Percentiles rank a stretch among this genome's conserved stretches.
These are phyloP conservation scores for Axis porcinus DNA, from an alignment of 2,113 vertebrate species.

Conservation along the genomic window DNA sequence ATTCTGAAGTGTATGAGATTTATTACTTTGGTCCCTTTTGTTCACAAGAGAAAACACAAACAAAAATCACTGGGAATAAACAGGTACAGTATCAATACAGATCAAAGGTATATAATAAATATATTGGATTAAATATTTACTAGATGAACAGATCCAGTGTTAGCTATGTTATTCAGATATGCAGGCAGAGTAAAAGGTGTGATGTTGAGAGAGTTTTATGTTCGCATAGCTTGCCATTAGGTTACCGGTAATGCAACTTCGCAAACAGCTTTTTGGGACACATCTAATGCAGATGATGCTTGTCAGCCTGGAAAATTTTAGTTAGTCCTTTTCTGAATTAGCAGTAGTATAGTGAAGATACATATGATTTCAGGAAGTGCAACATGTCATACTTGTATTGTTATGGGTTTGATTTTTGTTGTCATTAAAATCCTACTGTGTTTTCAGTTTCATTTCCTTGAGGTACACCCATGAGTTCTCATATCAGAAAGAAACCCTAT, in stretches of 20 bases:
- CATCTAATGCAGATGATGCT: not conserved
- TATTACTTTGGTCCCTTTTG: not conserved
- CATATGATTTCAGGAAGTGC: not conserved
- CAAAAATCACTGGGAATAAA: not conserved
- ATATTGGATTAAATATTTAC: not conserved
- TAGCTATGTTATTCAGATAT: not conserved
- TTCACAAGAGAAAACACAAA: not conserved
- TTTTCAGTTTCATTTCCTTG: not conserved
- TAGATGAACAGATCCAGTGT: not conserved
- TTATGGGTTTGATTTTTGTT: not conserved
- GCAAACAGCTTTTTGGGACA: not conserved
- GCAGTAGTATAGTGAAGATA: not conserved
- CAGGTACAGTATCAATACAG: not conserved
- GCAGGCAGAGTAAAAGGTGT: not conserved
- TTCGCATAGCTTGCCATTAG: not conserved
- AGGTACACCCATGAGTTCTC: not conserved
- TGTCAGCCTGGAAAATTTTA: not conserved
- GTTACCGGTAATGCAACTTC: not conserved
- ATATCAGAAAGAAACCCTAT: not conserved
- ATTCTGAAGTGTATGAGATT: not conserved
- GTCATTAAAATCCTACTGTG: not conserved
- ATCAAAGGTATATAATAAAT: not conserved
- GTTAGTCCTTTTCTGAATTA: constrained; percentile 11
- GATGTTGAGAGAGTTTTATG: not conserved
- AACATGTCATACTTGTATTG: not conserved